Percentiles rank a stretch among this genome's conserved stretches.
Evolutionary conservation across 2,113 vertebrate genomes (phyloP).

Genomic region (Halcyon malimbica): DNA sequence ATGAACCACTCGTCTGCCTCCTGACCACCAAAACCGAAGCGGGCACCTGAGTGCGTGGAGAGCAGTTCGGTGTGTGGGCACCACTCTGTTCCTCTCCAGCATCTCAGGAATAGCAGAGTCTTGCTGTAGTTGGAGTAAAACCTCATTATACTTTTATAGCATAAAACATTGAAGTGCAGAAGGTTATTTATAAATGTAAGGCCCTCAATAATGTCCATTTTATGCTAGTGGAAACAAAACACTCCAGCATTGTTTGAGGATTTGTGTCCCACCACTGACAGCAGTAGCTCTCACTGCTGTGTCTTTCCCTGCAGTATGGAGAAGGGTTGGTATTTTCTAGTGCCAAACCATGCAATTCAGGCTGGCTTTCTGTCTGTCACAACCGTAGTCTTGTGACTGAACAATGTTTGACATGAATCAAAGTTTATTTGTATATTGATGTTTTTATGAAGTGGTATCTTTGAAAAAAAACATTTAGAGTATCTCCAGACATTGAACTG

Average conservation of each 20-base stretch:
- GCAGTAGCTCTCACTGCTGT: neutral
- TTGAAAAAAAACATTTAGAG: neutral
- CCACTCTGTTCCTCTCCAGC: neutral
- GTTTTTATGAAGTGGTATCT: neutral
- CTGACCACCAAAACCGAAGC: neutral
- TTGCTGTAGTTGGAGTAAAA: neutral
- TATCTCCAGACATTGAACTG: neutral
- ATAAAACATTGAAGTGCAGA: neutral
- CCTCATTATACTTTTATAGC: neutral
- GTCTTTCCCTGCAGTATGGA: neutral
- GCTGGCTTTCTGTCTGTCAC: neutral
- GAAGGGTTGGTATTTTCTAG: neutral
- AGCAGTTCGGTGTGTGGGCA: fast-evolving
- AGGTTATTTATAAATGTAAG: neutral
- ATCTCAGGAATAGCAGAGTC: neutral
- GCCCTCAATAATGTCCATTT: neutral
- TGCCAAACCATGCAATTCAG: neutral
- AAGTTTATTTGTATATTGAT: neutral
- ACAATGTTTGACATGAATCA: neutral
- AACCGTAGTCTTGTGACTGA: neutral
- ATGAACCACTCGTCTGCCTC: neutral
- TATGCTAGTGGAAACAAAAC: neutral
- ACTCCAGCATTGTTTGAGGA: neutral
- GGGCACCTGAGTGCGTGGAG: fast-evolving
- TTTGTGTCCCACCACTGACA: neutral